phyloP scores from a whole-genome alignment of 2,797 vertebrate genomes.

The Enteromius radiatus region DNA sequence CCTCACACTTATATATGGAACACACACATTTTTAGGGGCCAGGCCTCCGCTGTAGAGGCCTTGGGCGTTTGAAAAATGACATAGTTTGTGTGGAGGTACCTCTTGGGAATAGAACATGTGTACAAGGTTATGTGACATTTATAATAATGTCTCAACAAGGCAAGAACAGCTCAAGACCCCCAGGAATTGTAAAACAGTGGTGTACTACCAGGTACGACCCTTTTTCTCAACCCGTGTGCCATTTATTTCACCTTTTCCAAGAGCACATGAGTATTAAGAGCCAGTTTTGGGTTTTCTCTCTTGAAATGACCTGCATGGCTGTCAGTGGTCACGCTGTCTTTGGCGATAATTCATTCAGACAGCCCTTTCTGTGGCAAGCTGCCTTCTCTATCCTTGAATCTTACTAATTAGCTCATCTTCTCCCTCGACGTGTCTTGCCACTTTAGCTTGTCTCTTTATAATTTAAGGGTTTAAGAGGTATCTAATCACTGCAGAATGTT shows the following conservation, averaged over 20 bases:
- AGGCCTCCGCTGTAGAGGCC: slow-evolving; percentile 7
- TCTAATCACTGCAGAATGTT: slow-evolving; percentile 63
- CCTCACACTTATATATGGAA: slow-evolving; percentile 5
- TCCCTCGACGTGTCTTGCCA: slow-evolving; percentile 63
- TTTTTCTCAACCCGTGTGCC: slow-evolving; percentile 8
- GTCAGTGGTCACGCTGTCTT: slow-evolving; percentile 30
- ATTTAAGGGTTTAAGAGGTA: slow-evolving; percentile 72
- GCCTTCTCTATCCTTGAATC: slow-evolving; percentile 64
- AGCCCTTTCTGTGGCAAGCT: slow-evolving; percentile 15
- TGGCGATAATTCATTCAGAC: slow-evolving; percentile 30
- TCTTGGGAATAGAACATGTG: slow-evolving; percentile 38
- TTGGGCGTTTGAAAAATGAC: slow-evolving; percentile 50
- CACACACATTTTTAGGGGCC: slow-evolving; percentile 5
- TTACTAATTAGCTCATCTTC: slow-evolving; percentile 75
- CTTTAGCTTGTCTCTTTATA: slow-evolving; percentile 69
- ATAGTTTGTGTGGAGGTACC: slow-evolving; percentile 16
- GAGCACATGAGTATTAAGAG: slow-evolving; percentile 26
- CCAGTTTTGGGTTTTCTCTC: not conserved
- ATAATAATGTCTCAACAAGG: slow-evolving; percentile 51
- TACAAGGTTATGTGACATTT: slow-evolving; percentile 52
- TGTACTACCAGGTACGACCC: not conserved
- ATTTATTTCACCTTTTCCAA: slow-evolving; percentile 19
- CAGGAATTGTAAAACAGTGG: slow-evolving; percentile 26
- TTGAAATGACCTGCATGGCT: slow-evolving; percentile 22
- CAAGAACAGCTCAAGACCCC: slow-evolving; percentile 37